Evolutionary conservation across 2,888 invertebrate species (phyloP), one percentile per base, ranked within the genome.

Genomic region (Aphodius granarius): DNA sequence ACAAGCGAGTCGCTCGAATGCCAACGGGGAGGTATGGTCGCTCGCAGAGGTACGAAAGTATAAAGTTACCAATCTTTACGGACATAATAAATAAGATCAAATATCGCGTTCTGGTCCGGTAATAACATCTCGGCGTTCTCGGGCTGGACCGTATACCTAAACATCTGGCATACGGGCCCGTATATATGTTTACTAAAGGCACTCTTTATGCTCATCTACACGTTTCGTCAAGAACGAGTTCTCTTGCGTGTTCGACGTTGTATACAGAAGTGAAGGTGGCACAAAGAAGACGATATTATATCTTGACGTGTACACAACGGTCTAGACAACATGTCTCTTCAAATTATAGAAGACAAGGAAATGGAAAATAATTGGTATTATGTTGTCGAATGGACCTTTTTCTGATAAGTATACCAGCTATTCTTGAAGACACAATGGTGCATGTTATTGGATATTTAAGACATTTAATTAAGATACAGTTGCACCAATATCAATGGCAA

Each of bases 61-160:
- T 68, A 21, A 20, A 22, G 68, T 68, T 68, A 68, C 68, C 68
- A 68, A 68, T 68, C 68, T 68, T 68, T 68, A 22, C 72, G 72
- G 74, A 72, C 76, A 73, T 73, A 74, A 76, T 76, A 76, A 76
- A 74, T 76, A 74, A 76, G 76, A 76, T 76, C 76, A 63, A 76
- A 76, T 76, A 73, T 76, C 76, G 72, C 68, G 74, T 63, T 76
- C 66, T 74, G 66, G 19, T 63, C 66, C 21, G 64, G 73, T 74
- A 76, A 73, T 74, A 76, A 74, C 76, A 76, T 74, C 76, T 76
- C 72, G 73, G 43, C 74, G 73, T 73, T 73, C 66, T 66, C 13
- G 71, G 66, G 72, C 63, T 68, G 73, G 72, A 72, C 75, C 75
- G 43, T 66, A 74, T 64, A 76, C 74, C 76, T 70, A 72, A 76